Conservation (phyloP, 2,888 invertebrate genomes). For the Lepidocyrtinus sp. region DNA sequence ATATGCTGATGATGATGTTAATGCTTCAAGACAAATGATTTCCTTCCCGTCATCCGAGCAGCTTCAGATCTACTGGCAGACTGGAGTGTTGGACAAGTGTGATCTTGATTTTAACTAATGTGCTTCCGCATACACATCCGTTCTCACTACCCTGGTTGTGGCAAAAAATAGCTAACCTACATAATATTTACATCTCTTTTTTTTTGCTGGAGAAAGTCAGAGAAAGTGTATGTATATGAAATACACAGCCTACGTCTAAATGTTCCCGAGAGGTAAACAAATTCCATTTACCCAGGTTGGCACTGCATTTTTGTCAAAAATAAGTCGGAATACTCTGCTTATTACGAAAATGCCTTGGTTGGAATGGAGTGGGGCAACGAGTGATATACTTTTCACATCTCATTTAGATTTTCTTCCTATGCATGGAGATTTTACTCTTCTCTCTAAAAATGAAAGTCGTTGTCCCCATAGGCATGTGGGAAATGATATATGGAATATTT, state of each 20-base stretch:
- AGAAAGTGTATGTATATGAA: neutral
- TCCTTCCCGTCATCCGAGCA: neutral
- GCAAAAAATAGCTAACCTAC: too few species aligned
- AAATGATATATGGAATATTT: conserved; percentile 55
- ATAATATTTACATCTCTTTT: too few species aligned
- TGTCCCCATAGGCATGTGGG: neutral
- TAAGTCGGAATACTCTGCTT: too few species aligned
- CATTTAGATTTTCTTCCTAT: neutral
- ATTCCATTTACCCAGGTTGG: neutral
- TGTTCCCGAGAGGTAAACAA: neutral
- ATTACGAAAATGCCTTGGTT: too few species aligned
- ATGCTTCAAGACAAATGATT: too few species aligned
- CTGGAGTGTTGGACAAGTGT: conserved; percentile 42
- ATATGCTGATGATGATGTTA: too few species aligned
- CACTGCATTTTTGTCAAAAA: too few species aligned
- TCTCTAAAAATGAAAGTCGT: neutral
- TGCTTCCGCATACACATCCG: neutral
- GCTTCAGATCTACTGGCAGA: conserved; percentile 30
- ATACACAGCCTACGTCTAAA: neutral
- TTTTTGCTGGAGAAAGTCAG: neutral
- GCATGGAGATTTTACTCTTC: too few species aligned
- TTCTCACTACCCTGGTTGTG: neutral
- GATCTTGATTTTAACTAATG: conserved; percentile 41
- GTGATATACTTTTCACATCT: too few species aligned
- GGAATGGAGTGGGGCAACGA: neutral